Percentiles rank a stretch among this genome's conserved stretches.
Conservation (phyloP, 2,888 invertebrate species). For the Balanococcus diminutus region DNA sequence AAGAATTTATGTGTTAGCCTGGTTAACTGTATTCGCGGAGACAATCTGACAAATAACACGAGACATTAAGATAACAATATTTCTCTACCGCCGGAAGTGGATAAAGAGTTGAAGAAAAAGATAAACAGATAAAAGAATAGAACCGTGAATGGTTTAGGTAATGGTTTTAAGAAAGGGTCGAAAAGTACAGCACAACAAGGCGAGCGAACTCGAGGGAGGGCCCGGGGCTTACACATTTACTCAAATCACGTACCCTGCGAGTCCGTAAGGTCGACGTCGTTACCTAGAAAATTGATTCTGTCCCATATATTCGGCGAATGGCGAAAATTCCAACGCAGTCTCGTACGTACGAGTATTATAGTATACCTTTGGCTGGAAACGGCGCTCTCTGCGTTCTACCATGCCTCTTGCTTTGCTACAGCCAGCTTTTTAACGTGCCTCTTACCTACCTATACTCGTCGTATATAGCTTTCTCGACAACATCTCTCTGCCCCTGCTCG, state of each 20-base stretch:
- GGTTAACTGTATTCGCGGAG: slow-evolving; percentile 29
- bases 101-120: slow-evolving; percentile 47
- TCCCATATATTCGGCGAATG: slow-evolving; percentile 29
- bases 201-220: not conserved
- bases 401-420: not conserved
- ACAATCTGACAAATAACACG: slow-evolving; percentile 50
- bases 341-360: slow-evolving; percentile 2
- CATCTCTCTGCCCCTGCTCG: not conserved
- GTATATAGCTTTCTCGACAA: not conserved
- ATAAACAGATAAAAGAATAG: slow-evolving; percentile 51
- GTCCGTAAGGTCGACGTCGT: slow-evolving; percentile 52
- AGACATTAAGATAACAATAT: slow-evolving; percentile 52
- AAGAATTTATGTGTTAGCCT: slow-evolving; percentile 27
- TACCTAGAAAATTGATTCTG: slow-evolving; percentile 52
- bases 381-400: not conserved
- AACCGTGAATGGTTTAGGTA: slow-evolving; percentile 49
- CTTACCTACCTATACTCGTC: not conserved
- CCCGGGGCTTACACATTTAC: slow-evolving; percentile 39
- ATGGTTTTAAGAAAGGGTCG: slow-evolving; percentile 46
- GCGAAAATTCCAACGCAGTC: slow-evolving; percentile 26
- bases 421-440: slow-evolving; percentile 4
- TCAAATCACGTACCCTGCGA: slow-evolving; percentile 46
- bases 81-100: slow-evolving; percentile 45
- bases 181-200: not conserved
- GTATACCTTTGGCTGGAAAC: not conserved